Percentiles rank a stretch among this genome's conserved stretches.
Conservation (phyloP, 2,888 invertebrate species). For the Ceraclea dissimilis region DNA sequence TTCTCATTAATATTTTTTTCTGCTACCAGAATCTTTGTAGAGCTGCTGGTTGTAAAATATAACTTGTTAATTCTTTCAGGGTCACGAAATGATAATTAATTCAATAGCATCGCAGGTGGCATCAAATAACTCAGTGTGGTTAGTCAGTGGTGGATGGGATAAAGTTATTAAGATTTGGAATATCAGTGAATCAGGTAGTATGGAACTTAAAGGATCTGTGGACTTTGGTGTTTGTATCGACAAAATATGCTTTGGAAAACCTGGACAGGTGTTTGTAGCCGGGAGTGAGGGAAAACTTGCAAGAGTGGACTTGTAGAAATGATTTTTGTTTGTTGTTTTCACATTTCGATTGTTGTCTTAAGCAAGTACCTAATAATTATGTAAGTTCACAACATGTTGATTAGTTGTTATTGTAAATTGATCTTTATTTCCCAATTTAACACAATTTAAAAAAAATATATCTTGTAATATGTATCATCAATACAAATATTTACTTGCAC, state of each 20-base stretch:
- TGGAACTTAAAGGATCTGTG: slow-evolving; percentile 28
- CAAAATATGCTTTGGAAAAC: slow-evolving; percentile 37
- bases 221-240: slow-evolving; percentile 36
- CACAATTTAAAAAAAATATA: no score
- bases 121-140: slow-evolving; percentile 28
- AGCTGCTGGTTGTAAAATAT: not conserved
- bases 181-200: slow-evolving; percentile 27
- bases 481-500: no score
- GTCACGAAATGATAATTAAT: slow-evolving; percentile 43
- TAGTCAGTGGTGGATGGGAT: slow-evolving; percentile 44
- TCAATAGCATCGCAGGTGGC: slow-evolving; percentile 32
- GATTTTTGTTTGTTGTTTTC: not conserved
- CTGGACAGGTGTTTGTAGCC: slow-evolving; percentile 45
- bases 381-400: no score
- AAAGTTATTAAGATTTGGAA: slow-evolving; percentile 41
- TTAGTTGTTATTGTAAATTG: no score
- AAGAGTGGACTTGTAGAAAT: slow-evolving; percentile 27
- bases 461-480: no score
- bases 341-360: not conserved
- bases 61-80: slow-evolving; percentile 31
- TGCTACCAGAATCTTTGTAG: not conserved
- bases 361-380: no score
- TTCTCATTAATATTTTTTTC: no score
- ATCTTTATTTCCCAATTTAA: no score
- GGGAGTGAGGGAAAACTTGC: slow-evolving; percentile 50